phyloP scores from a whole-genome alignment of 1,140 invertebrate genomes.

The Panagrolaimus sp. region DNA sequence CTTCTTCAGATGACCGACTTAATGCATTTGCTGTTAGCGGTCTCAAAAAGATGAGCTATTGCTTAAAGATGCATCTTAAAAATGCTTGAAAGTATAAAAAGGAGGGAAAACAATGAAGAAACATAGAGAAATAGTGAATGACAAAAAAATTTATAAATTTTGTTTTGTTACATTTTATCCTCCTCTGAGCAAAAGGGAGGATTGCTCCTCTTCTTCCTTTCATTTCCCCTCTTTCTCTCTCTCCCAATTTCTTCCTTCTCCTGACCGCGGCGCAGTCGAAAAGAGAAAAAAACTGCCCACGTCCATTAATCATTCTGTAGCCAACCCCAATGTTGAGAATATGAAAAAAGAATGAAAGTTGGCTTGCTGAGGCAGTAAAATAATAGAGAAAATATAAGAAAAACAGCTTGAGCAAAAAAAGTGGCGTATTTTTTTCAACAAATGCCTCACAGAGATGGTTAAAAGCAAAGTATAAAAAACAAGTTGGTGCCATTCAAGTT shows the following conservation, averaged over 20 bases:
- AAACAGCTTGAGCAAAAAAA: too few relatives aligned
- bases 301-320: slow-evolving; percentile 19
- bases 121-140: slow-evolving; percentile 13
- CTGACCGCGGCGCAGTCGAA: slow-evolving; percentile 8
- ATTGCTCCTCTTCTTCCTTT: too few relatives aligned
- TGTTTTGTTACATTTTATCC: background rate
- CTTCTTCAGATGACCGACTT: background rate
- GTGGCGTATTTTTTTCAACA: too few relatives aligned
- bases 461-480: too few relatives aligned
- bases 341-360: background rate
- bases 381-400: too few relatives aligned
- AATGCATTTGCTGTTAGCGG: slow-evolving; percentile 3
- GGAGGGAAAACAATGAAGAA: background rate
- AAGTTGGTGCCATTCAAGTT: too few relatives aligned
- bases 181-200: background rate
- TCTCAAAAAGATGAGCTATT: too few relatives aligned
- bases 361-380: background rate
- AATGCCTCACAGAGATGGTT: too few relatives aligned
- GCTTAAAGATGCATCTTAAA: too few relatives aligned
- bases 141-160: slow-evolving; percentile 17
- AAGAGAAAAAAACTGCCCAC: slow-evolving; percentile 8
- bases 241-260: background rate
- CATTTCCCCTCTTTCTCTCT: too few relatives aligned
- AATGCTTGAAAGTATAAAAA: slow-evolving; percentile 1
- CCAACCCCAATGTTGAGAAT: background rate